Evolutionary conservation across 2,797 vertebrate species (phyloP), one percentile per base, ranked within the genome.

Genomic region (Ispidina lecontei): DNA sequence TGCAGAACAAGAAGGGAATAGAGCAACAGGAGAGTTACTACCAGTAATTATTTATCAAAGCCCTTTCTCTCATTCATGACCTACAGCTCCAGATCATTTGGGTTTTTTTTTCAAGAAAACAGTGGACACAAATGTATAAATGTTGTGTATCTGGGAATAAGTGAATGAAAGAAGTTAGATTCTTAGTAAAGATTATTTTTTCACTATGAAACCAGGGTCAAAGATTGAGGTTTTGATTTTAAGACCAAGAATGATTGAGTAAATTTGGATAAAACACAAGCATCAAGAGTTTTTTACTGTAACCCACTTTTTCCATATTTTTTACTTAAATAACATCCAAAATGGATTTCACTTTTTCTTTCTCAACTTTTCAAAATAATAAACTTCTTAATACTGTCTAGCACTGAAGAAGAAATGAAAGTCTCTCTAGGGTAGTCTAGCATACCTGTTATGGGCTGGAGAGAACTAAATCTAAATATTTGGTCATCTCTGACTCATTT

Each of bases 21-120:
- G 80, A 43, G 46, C 35, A 52, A 67, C 25, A 72, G 31, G 19
- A 43, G 33, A 39, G 44, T 72, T 70, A 14, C 44, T 49, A 19
- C n/a, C 8, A 54, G 55, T 56, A 93, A 89, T 85, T 84, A 87
- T 84, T 87, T 52, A 76, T 88, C 80, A 92, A 80, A 94, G 19
- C 13, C 23, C 35, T 72, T 78, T 91, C 55, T 73, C 25, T 90
- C 49, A 56, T 67, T 39, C 0, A 0, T 46, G 31, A 43, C n/a
- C 55, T 65, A 67, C 7, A 81, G 33, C n/a, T 63, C 56, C 25
- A 79, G 71, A 93, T 90, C 15, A 60, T 60, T 86, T 88, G 56
- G 5, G 5, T 37, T 37, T 14, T 39, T 39, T 39, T 91, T 90
- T 60, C 60, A 70, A 68, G 44, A 81, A 95, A 90, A 64, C 33